phyloP scores from a whole-genome alignment of 2,888 invertebrate species.

The Neoitamus cyanurus region DNA sequence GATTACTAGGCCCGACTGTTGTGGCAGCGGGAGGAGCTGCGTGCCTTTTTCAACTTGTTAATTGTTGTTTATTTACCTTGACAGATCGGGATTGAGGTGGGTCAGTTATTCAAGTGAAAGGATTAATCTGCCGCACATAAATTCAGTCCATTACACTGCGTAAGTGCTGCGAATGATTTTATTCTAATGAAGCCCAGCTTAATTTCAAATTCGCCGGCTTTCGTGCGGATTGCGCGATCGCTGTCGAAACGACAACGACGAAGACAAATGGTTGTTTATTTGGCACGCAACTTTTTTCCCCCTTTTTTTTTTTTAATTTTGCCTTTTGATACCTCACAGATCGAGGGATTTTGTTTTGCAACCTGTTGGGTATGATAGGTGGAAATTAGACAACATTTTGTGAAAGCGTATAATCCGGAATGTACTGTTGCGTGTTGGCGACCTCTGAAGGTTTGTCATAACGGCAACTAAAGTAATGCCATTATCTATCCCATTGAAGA shows the following conservation, averaged over 20 bases:
- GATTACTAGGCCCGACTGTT: constrained; percentile 11
- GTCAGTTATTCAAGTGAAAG: constrained; percentile 28
- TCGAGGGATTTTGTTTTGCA: background rate
- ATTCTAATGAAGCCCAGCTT: background rate
- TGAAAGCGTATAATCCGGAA: background rate
- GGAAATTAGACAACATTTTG: background rate
- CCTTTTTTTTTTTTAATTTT: background rate
- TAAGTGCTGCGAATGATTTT: background rate
- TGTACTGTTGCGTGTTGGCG: background rate
- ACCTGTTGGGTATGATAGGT: background rate
- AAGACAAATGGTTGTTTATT: background rate
- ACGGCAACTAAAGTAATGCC: background rate
- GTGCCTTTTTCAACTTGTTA: constrained; percentile 17
- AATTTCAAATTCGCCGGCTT: background rate
- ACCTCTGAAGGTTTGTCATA: background rate
- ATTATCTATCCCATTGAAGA: background rate
- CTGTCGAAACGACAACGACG: background rate
- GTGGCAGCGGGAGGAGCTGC: constrained; percentile 10
- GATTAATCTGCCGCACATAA: background rate
- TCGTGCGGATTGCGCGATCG: background rate
- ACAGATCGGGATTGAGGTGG: constrained; percentile 33
- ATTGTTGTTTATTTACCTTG: constrained; percentile 37
- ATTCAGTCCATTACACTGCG: background rate
- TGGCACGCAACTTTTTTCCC: constrained; percentile 1
- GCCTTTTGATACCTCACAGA: background rate